Percentiles rank a stretch among this genome's conserved stretches.
These are phyloP conservation scores for Drosophila seguyi DNA, from an alignment of 1,140 invertebrate genomes.

Conservation along the genomic window DNA sequence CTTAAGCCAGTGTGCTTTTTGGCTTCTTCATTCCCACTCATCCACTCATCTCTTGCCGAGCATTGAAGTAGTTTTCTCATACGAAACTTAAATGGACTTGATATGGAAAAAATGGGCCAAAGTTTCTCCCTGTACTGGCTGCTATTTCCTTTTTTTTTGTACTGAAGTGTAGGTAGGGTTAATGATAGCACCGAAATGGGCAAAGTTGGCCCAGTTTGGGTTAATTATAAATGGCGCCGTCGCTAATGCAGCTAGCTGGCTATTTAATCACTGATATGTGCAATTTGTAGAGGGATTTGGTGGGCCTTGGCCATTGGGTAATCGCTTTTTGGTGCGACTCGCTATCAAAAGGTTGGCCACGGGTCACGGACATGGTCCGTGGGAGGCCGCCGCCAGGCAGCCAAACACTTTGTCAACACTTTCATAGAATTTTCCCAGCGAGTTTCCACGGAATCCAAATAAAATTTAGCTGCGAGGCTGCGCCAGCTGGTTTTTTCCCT, in stretches of 20 bases:
- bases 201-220: constrained; percentile 38
- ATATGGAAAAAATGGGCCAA: constrained; percentile 40
- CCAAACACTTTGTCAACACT: constrained; percentile 79
- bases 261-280: constrained; percentile 50
- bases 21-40: constrained; percentile 7
- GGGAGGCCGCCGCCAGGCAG: constrained; percentile 23
- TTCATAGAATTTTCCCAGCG: constrained; percentile 45
- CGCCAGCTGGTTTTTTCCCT: constrained; percentile 27
- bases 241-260: constrained; percentile 21
- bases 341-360: constrained; percentile 56
- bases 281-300: constrained; percentile 35
- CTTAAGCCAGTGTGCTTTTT: constrained; percentile 27
- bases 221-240: constrained; percentile 53
- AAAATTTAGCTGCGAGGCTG: constrained; percentile 45
- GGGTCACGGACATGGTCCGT: constrained; percentile 38
- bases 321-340: constrained; percentile 56
- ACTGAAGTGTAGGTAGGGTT: constrained; percentile 4
- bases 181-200: constrained; percentile 37
- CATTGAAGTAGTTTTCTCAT: constrained; percentile 35
- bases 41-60: constrained; percentile 6
- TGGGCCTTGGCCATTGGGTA: constrained; percentile 45
- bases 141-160: constrained; percentile 7
- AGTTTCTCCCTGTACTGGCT: constrained; percentile 25
- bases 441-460: constrained; percentile 58
- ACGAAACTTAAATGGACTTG: constrained; percentile 36